Percentiles rank a stretch among this genome's conserved stretches.
These are phyloP conservation scores for Semnopithecus entellus DNA, from an alignment of 2,113 vertebrate genomes.

Conservation along the genomic window DNA sequence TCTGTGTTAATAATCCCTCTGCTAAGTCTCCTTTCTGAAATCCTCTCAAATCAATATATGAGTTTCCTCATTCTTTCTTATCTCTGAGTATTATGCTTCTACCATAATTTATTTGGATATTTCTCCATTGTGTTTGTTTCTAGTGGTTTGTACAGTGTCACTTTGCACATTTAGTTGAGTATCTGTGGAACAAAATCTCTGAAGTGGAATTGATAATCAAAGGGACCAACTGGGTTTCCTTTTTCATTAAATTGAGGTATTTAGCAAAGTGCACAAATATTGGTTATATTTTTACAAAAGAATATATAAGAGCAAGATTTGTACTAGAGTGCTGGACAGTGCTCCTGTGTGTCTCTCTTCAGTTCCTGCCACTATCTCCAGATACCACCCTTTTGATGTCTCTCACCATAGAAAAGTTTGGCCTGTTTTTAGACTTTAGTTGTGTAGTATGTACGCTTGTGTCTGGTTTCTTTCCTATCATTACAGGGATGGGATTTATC, in stretches of 20 bases:
- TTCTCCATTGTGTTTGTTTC: not conserved
- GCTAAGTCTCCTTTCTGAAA: not conserved
- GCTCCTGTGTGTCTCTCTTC: not conserved
- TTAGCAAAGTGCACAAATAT: not conserved
- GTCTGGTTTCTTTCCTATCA: not conserved
- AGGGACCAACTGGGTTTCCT: not conserved
- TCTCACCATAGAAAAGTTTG: not conserved
- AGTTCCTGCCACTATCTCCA: not conserved
- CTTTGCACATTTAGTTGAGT: not conserved
- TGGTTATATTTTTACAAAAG: no score
- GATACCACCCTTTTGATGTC: not conserved
- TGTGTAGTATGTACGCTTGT: not conserved
- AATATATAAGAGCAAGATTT: not conserved
- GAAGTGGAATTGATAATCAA: not conserved
- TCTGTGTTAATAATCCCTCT: not conserved
- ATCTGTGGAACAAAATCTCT: not conserved
- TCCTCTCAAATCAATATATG: not conserved
- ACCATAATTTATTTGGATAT: not conserved
- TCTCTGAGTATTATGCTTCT: not conserved
- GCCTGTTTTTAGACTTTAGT: not conserved
- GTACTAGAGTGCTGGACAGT: not conserved
- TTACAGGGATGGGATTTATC: not conserved
- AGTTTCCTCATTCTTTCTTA: not conserved
- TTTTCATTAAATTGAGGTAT: not conserved
- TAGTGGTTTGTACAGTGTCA: not conserved